Evolutionary conservation across 2,113 vertebrate species (phyloP).

Genomic region (Callionymus lyra): DNA sequence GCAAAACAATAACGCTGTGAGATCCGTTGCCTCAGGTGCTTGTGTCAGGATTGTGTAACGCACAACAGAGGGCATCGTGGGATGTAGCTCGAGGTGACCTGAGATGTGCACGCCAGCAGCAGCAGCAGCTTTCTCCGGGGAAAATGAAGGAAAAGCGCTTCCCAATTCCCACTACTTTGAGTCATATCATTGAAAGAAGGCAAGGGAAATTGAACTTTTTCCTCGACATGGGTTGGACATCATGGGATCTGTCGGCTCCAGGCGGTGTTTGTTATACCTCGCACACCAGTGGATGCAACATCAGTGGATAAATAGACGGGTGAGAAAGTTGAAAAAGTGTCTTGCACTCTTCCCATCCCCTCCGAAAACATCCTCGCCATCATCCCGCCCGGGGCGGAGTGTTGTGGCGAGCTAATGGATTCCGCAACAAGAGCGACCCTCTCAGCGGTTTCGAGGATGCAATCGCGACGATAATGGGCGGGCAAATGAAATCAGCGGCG

Average conservation of each 20-base stretch:
- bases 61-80: conserved; percentile 36
- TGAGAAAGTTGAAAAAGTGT: too few relatives aligned
- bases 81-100: conserved; percentile 26
- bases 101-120: conserved; percentile 22
- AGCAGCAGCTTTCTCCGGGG: conserved; percentile 1
- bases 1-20: conserved; percentile 31
- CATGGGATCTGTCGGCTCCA: too few relatives aligned
- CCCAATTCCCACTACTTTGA: too few relatives aligned
- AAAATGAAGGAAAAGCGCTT: conserved; percentile 4
- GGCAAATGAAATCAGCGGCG: conserved; percentile 50
- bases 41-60: conserved; percentile 33
- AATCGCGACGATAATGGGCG: conserved; percentile 48
- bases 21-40: conserved; percentile 34
- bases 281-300: too few relatives aligned
- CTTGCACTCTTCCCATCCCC: too few relatives aligned
- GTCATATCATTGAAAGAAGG: conserved; percentile 12
- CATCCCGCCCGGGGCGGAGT: conserved; percentile 23
- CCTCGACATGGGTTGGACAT: too few relatives aligned
- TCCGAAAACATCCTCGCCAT: too few relatives aligned
- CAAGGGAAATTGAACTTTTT: too few relatives aligned
- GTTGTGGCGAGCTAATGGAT: conserved; percentile 50
- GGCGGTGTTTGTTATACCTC: too few relatives aligned
- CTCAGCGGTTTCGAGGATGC: conserved; percentile 46
- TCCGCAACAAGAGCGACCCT: conserved; percentile 45
- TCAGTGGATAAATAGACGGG: too few relatives aligned